phyloP scores from a whole-genome alignment of 2,797 vertebrate species.

The Gymnoscopelus microlampas region DNA sequence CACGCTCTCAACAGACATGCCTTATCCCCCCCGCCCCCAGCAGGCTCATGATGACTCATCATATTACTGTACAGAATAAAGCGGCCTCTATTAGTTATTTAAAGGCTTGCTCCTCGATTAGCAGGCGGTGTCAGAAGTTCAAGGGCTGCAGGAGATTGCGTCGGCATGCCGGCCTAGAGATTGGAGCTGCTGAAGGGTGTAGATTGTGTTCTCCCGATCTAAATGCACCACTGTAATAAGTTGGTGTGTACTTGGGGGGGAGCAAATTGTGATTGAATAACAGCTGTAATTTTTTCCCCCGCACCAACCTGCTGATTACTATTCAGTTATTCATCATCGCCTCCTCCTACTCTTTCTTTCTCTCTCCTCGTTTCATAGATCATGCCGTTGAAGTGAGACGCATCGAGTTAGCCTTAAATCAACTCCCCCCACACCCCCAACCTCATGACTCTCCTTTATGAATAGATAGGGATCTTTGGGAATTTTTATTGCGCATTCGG shows the following conservation, averaged over 20 bases:
- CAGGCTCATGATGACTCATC: slow-evolving; percentile 66
- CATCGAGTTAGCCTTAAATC: slow-evolving; percentile 80
- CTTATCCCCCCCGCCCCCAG: slow-evolving; percentile 64
- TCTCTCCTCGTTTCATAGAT: slow-evolving; percentile 45
- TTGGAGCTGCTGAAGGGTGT: slow-evolving; percentile 45
- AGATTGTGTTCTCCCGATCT: slow-evolving; percentile 45
- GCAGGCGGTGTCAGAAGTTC: slow-evolving; percentile 68
- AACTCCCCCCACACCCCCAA: slow-evolving; percentile 5
- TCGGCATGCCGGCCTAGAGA: slow-evolving; percentile 48
- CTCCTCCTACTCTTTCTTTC: slow-evolving; percentile 17
- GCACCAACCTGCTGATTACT: slow-evolving; percentile 55
- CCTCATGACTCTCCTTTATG: slow-evolving; percentile 46
- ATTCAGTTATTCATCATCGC: slow-evolving; percentile 63
- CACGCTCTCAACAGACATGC: slow-evolving; percentile 73
- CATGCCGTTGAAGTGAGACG: slow-evolving; percentile 58
- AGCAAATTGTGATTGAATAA: slow-evolving; percentile 47
- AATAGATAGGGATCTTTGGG: slow-evolving; percentile 73
- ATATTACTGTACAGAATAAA: slow-evolving; percentile 63
- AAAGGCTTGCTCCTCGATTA: slow-evolving; percentile 70
- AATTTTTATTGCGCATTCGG: slow-evolving; percentile 70
- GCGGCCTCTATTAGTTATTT: slow-evolving; percentile 64
- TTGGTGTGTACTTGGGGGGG: slow-evolving; percentile 18
- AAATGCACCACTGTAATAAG: slow-evolving; percentile 52
- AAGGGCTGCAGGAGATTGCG: slow-evolving; percentile 75
- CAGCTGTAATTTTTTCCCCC: slow-evolving; percentile 42